Conservation (phyloP, 2,888 invertebrate genomes). For the Lobophora halterata region DNA sequence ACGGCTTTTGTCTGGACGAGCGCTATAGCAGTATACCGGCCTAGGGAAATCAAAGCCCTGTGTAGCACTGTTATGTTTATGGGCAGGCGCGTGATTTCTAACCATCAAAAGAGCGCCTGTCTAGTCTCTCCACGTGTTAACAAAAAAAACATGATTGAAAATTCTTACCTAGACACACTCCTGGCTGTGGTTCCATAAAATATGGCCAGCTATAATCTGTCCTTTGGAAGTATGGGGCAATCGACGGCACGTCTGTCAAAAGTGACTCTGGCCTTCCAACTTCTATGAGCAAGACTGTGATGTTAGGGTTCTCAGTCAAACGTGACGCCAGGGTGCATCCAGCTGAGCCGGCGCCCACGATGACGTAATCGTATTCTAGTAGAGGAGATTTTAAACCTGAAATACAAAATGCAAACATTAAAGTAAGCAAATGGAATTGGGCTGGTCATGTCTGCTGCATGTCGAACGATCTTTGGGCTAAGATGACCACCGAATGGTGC, state of each 20-base stretch:
- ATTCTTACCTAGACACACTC: conserved; percentile 67
- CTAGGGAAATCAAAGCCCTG: too few relatives aligned
- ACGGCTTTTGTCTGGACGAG: too few relatives aligned
- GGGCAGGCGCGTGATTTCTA: too few relatives aligned
- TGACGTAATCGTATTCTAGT: conserved; percentile 77
- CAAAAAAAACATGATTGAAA: too few relatives aligned
- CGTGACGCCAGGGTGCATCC: conserved; percentile 77
- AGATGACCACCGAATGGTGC: too few relatives aligned
- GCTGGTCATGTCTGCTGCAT: too few relatives aligned
- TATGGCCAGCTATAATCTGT: conserved; percentile 83
- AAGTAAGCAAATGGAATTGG: too few relatives aligned
- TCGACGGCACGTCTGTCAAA: conserved; percentile 75
- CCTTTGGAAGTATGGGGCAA: conserved; percentile 79
- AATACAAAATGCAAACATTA: conserved; percentile 29
- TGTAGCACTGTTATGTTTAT: too few relatives aligned
- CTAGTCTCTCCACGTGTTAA: too few relatives aligned
- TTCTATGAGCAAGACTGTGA: conserved; percentile 83
- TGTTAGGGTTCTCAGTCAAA: conserved; percentile 67
- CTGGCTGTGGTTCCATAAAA: conserved; percentile 79
- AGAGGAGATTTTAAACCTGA: conserved; percentile 55
- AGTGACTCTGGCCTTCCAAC: conserved; percentile 67
- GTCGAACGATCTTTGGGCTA: too few relatives aligned
- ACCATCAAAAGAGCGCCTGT: too few relatives aligned
- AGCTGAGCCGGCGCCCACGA: conserved; percentile 82
- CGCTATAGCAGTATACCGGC: too few relatives aligned